These are phyloP conservation scores for Phalangium opilio DNA, from an alignment of 2,888 invertebrate genomes.

Conservation along the genomic window DNA sequence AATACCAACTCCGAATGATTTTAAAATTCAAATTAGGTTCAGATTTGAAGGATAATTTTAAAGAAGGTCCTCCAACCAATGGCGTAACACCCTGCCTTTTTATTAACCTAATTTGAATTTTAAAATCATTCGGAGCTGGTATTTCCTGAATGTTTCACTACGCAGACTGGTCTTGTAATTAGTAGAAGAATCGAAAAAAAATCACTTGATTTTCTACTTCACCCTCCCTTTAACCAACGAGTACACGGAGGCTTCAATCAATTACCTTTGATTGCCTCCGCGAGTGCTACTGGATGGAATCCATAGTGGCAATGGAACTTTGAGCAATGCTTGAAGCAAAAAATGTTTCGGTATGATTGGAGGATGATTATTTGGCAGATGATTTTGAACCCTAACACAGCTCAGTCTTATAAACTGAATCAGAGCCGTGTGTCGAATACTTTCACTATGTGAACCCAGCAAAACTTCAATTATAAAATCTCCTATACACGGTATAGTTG, in stretches of 20 bases:
- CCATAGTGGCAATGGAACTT: constrained; percentile 36
- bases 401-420: constrained; percentile 33
- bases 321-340: constrained; percentile 29
- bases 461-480: constrained; percentile 37
- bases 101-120: too few relatives aligned
- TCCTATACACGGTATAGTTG: constrained; percentile 30
- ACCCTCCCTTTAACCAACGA: not conserved
- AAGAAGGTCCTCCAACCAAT: too few relatives aligned
- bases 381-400: constrained; percentile 24
- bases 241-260: not conserved
- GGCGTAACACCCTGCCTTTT: not conserved
- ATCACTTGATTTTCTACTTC: too few relatives aligned
- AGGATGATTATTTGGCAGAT: not conserved
- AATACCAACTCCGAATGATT: too few relatives aligned
- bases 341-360: constrained; percentile 25
- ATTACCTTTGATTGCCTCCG: constrained; percentile 31
- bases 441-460: constrained; percentile 31
- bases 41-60: too few relatives aligned
- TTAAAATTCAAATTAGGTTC: not conserved
- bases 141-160: too few relatives aligned
- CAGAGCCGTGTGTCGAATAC: constrained; percentile 31
- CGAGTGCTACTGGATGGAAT: constrained; percentile 32
- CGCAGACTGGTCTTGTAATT: too few relatives aligned
- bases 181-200: too few relatives aligned
- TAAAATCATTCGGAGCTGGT: too few relatives aligned